Base-by-base conservation (phyloP, 2,797 vertebrate genomes). In the Schizothorax lantsangensis region DNA sequence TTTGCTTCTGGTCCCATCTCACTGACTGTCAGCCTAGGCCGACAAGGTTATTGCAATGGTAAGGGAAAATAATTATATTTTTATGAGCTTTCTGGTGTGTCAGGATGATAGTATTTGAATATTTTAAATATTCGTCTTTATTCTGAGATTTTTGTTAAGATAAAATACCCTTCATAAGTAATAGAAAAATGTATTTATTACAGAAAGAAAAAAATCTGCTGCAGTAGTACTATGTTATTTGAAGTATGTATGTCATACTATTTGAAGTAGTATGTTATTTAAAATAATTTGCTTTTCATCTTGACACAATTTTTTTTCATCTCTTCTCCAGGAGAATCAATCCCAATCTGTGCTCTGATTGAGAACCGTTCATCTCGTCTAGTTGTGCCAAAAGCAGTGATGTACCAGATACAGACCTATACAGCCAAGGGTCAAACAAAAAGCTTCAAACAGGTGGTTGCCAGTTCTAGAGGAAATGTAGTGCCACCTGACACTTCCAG, bases 351-450 rank as follows among this genome's bases (percentile, higher is more conserved):
- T 89, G 96, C 96, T 86, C 95, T 96, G 92, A 96, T 97, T 87
- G 95, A 97, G 89, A 97, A 97, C 86, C 95, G 94, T 73, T 97
- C 95, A 9, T 97, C 96, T 78, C 94, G 95, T n/a, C 91, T 97
- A 83, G 91, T 97, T 69, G 95, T 96, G 88, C 96, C 96, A 75
- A 97, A 97, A 93, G 96, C 96, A 86, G 95, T 95, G 84, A 96
- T 97, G 87, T 96, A 96, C 90, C 96, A 97, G 93, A 96, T 95
- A 6, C 96, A 97, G 93, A 97, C 95, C 0, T 97, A 95, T 38
- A 84, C 95, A 90, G 94, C 94, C 36, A 93, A 93, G 23, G 96
- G 96, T 36, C 96, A 94, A 88, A 95, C 94, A 0, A 96, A 95
- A 91, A 93, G 94, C 0, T 89, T 95, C 84, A 94, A 93, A 72